Percentiles rank a stretch among this genome's conserved stretches.
These are phyloP conservation scores for Trichonephila inaurata DNA, from an alignment of 1,140 invertebrate species.

Conservation along the genomic window DNA sequence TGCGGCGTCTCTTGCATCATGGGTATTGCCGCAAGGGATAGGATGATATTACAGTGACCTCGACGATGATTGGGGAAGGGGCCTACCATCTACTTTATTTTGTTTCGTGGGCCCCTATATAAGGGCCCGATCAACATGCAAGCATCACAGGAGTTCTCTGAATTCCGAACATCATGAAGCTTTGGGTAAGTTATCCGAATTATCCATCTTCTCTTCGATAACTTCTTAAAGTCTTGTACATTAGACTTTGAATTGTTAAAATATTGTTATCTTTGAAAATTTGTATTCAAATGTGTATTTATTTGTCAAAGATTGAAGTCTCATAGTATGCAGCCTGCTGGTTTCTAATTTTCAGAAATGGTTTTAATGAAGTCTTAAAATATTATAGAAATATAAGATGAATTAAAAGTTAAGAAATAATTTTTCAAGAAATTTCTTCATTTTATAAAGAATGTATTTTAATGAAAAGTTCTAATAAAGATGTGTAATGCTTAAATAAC, in stretches of 20 bases:
- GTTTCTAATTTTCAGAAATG: too few species aligned
- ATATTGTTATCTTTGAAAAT: too few species aligned
- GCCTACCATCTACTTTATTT: background rate
- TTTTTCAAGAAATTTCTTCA: too few species aligned
- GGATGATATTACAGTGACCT: constrained; percentile 3
- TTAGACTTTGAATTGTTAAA: background rate
- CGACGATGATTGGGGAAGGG: background rate
- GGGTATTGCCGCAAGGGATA: constrained; percentile 22
- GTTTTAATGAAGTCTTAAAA: too few species aligned
- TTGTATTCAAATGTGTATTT: too few species aligned
- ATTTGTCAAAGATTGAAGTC: too few species aligned
- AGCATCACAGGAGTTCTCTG: background rate
- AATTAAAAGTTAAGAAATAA: too few species aligned
- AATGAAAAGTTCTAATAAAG: too few species aligned
- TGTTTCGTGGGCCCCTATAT: background rate
- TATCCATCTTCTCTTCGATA: background rate
- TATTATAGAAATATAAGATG: too few species aligned
- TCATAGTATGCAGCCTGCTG: too few species aligned
- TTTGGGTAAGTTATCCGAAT: background rate
- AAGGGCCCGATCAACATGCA: background rate
- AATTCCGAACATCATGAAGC: background rate
- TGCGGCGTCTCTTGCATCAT: constrained; percentile 1
- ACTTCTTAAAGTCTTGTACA: background rate
- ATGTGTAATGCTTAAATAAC: too few species aligned
- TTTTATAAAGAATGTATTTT: too few species aligned